These are phyloP conservation scores for Colostygia pectinataria DNA, from an alignment of 2,888 invertebrate species.

Conservation along the genomic window DNA sequence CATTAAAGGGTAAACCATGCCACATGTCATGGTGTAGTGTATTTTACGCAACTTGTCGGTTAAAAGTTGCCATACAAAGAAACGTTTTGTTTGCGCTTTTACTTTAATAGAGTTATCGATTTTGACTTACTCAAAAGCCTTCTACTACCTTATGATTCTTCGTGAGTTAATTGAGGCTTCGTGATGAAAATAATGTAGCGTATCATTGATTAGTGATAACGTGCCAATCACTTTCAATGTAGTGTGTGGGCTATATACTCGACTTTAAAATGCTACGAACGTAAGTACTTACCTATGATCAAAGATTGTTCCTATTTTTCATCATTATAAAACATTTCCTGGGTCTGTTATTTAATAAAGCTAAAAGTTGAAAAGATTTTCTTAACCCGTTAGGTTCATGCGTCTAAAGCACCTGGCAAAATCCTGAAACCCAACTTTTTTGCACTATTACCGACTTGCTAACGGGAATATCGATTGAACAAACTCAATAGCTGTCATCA, in stretches of 20 bases:
- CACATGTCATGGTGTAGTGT: conserved; percentile 48
- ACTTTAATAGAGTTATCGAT: conserved; percentile 25
- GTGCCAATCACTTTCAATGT: background rate
- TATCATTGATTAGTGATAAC: background rate
- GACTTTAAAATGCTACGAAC: too few relatives aligned
- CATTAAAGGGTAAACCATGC: conserved; percentile 57
- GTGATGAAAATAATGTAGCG: background rate
- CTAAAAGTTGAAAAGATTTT: background rate
- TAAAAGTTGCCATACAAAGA: conserved; percentile 18
- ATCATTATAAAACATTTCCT: too few relatives aligned
- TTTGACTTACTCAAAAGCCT: conserved; percentile 15
- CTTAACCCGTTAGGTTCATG: conserved; percentile 10
- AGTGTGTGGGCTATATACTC: too few relatives aligned
- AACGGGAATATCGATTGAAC: conserved; percentile 51
- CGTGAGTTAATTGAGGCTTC: too few relatives aligned
- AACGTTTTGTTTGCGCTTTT: conserved; percentile 16
- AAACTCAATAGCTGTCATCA: conserved; percentile 73
- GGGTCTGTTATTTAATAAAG: too few relatives aligned
- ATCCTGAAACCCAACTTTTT: conserved; percentile 40
- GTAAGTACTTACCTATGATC: too few relatives aligned
- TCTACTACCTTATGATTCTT: background rate
- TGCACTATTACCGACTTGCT: conserved; percentile 49
- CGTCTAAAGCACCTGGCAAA: conserved; percentile 26
- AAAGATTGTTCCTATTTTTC: too few relatives aligned
- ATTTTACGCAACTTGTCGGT: conserved; percentile 32